Evolutionary conservation across 2,888 invertebrate species (phyloP).

Genomic region (Yponomeuta evonymella): DNA sequence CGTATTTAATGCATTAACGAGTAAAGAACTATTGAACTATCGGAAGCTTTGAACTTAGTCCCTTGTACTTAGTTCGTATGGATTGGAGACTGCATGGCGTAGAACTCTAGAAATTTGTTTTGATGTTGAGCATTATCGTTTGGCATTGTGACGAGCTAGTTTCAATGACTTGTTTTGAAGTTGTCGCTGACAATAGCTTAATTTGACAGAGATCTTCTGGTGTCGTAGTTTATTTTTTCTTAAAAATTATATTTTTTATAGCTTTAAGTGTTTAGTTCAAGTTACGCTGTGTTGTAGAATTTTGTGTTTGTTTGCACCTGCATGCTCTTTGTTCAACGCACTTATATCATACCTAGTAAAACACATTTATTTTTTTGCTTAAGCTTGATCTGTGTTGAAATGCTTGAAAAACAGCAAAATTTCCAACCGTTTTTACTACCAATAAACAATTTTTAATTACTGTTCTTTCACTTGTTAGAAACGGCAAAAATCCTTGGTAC

Average conservation of each 20-base stretch:
- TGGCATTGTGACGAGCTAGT: not conserved
- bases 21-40: not conserved
- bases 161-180: not conserved
- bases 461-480: slow-evolving; percentile 15
- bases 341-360: slow-evolving; percentile 60
- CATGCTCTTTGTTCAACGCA: slow-evolving; percentile 68
- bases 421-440: slow-evolving; percentile 20
- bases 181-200: not conserved
- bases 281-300: not conserved
- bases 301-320: slow-evolving; percentile 34
- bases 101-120: not conserved
- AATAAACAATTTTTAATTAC: not conserved
- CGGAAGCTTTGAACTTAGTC: not conserved
- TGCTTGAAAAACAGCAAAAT: slow-evolving; percentile 63
- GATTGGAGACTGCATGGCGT: slow-evolving; percentile 17
- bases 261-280: not conserved
- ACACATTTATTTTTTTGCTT: slow-evolving; percentile 37
- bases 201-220: not conserved
- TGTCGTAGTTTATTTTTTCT: not conserved
- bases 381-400: slow-evolving; percentile 44
- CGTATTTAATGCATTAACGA: too few species aligned
- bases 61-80: not conserved
- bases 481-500: slow-evolving; percentile 39
- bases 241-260: not conserved
- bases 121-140: slow-evolving; percentile 4